These are phyloP conservation scores for Steromphala cineraria DNA, from an alignment of 2,888 invertebrate genomes.

Conservation along the genomic window DNA sequence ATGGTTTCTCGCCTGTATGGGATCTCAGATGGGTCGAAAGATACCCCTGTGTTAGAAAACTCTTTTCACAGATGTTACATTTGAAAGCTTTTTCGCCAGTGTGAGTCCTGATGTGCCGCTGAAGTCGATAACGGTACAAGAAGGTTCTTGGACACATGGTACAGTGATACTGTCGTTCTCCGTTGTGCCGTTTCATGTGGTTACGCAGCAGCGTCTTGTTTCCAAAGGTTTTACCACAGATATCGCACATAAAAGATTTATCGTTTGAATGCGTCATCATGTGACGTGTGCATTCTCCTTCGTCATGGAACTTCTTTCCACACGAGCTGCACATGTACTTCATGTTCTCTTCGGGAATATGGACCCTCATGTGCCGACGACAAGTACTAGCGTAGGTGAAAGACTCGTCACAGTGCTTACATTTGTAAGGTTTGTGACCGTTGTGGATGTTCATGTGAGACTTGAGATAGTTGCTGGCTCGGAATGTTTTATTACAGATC, in stretches of 20 bases:
- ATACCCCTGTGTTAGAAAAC: slow-evolving; percentile 96
- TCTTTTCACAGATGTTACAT: slow-evolving; percentile 96
- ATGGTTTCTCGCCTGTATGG: slow-evolving; percentile 79
- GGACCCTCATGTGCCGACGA: slow-evolving; percentile 6
- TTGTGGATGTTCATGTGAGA: slow-evolving; percentile 30
- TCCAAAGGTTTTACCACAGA: neutral
- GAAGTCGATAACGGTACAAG: slow-evolving; percentile 85
- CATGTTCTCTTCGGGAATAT: slow-evolving; percentile 1
- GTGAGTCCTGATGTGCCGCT: slow-evolving; percentile 87
- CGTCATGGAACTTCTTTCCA: slow-evolving; percentile 1
- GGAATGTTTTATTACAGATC: slow-evolving; percentile 6
- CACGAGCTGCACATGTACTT: slow-evolving; percentile 21
- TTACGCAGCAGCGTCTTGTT: neutral
- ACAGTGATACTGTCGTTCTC: slow-evolving; percentile 86
- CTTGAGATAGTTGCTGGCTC: slow-evolving; percentile 21
- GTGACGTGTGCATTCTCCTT: neutral
- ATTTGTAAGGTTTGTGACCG: slow-evolving; percentile 71
- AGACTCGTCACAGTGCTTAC: slow-evolving; percentile 77
- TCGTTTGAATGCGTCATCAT: neutral
- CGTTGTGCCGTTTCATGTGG: slow-evolving; percentile 17
- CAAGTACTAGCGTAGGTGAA: neutral
- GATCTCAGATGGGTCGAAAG: slow-evolving; percentile 93
- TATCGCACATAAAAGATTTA: slow-evolving; percentile 6
- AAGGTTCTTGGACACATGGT: slow-evolving; percentile 89
- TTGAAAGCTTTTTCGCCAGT: slow-evolving; percentile 73